Conservation (phyloP, 2,888 invertebrate species). For the Diplolepis rosae region DNA sequence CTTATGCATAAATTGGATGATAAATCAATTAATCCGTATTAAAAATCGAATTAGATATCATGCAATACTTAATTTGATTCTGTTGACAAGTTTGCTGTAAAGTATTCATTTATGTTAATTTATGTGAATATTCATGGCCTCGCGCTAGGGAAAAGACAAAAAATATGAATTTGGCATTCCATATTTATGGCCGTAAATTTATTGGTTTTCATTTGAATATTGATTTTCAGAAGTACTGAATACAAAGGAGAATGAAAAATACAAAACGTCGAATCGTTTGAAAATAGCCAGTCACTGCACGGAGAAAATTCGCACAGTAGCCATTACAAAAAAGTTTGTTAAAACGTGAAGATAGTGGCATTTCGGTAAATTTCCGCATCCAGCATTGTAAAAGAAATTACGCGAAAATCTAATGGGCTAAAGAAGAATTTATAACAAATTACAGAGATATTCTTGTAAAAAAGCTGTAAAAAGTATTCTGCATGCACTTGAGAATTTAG, state of each 20-base stretch:
- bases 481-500: too few relatives aligned
- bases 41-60: conserved; percentile 1
- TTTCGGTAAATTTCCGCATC: too few relatives aligned
- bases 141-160: neutral
- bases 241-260: neutral
- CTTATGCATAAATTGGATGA: neutral
- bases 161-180: conserved; percentile 5
- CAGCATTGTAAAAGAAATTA: too few relatives aligned
- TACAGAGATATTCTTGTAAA: too few relatives aligned
- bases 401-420: too few relatives aligned
- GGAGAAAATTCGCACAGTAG: too few relatives aligned
- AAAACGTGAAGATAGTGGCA: too few relatives aligned
- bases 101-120: conserved; percentile 22
- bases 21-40: neutral
- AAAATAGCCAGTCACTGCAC: neutral
- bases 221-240: neutral
- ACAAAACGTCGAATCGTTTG: neutral
- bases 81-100: conserved; percentile 2
- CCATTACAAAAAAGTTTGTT: too few relatives aligned
- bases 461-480: too few relatives aligned
- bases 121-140: conserved; percentile 24
- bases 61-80: neutral
- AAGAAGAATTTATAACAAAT: too few relatives aligned
- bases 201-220: conserved; percentile 11
- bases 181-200: conserved; percentile 18